Evolutionary conservation across 2,888 invertebrate species (phyloP), one percentile per base, ranked within the genome.

Genomic region (Spilarctia lutea): DNA sequence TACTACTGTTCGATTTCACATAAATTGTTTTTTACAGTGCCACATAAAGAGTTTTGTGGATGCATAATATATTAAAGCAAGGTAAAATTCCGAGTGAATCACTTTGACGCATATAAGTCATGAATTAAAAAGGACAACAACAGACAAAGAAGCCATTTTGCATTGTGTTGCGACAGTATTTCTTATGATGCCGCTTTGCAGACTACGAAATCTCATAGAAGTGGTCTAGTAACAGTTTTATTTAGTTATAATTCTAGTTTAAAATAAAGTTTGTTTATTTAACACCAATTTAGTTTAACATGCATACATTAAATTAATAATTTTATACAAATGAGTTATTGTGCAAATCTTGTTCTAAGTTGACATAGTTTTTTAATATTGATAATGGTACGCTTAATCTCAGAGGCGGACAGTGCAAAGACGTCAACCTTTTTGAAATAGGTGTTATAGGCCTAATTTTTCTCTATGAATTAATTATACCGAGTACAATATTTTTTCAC

Each of bases 91-190:
- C 85, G 83, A 88, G 89, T 95, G 94, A 95, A 90, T 95, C 95
- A 95, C 92, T 94, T 94, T 92, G 92, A 92, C 94, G 94, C 94
- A 93, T 95, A 94, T 94, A 94, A 94, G 92, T 93, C 89, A 94
- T 90, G 94, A 95, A 95, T 95, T 95, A 95, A 92, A 94, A 95
- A 93, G 92, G 93, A 94, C 94, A 95, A 95, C 94, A 95, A 83
- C 90, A 88, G 91, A 95, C 95, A 95, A 95, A 94, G 94, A 92
- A 89, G 89, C 91, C 94, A 94, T 96, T 96, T 95, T 96, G 95
- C 95, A 94, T 94, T 91, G 87, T 92, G 82, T 89, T 94, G 95
- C 91, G 94, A 96, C 95, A 94, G 91, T 93, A 86, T 91, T 91
- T 92, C 94, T 94, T 94, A 91, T 90, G 89, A 81, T 91, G 94